Conservation (phyloP, 2,888 invertebrate species). For the Thysanoteuthis rhombus region DNA sequence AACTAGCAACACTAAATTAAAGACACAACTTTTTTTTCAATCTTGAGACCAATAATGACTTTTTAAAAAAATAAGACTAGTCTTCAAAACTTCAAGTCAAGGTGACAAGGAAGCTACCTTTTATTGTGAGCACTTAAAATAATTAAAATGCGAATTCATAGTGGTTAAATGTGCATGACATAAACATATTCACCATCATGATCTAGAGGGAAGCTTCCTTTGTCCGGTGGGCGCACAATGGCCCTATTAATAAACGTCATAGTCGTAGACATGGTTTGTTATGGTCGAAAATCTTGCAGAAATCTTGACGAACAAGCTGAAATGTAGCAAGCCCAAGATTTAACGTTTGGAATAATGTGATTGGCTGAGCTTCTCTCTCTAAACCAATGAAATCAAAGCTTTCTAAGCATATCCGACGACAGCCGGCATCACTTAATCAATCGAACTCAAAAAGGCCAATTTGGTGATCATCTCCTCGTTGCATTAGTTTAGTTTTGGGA, state of each 20-base stretch:
- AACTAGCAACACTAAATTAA: too few species aligned
- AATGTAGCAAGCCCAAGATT: not conserved
- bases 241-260: not conserved
- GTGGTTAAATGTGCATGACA: too few species aligned
- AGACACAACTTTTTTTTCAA: too few species aligned
- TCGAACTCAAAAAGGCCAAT: too few species aligned
- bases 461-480: too few species aligned
- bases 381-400: not conserved
- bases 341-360: not conserved
- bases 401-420: not conserved
- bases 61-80: too few species aligned
- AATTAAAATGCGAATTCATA: too few species aligned
- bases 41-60: too few species aligned
- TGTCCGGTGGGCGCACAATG: slow-evolving; percentile 88
- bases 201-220: slow-evolving; percentile 97
- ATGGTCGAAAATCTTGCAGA: not conserved
- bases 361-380: not conserved
- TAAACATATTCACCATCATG: slow-evolving; percentile 78
- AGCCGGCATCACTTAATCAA: not conserved
- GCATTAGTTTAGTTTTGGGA: not conserved
- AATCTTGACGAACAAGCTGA: not conserved
- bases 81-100: too few species aligned
- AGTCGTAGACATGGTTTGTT: not conserved
- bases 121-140: too few species aligned
- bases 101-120: too few species aligned